A percentile compares a stretch with the other conserved stretches of the same genome.
Conservation (phyloP, 2,113 vertebrate species). For the Dasyurus viverrinus region DNA sequence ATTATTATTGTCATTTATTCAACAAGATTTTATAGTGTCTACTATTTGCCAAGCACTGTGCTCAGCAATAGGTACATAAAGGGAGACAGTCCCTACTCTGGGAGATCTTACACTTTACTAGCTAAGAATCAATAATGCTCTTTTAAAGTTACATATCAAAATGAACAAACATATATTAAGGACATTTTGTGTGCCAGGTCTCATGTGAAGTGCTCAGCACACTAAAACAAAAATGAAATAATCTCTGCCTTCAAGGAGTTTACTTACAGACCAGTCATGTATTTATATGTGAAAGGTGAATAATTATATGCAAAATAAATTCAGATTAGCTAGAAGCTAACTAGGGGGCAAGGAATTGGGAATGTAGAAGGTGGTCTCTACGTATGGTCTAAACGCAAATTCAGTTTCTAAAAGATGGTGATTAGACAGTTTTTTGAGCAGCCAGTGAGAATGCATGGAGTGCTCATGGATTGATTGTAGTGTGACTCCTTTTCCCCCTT, state of each 20-base stretch:
- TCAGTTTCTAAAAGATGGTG: not conserved
- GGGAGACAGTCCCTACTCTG: not conserved
- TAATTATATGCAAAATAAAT: not conserved
- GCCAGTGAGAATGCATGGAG: not conserved
- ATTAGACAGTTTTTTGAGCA: not conserved
- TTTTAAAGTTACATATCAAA: not conserved
- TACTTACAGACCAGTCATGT: not conserved
- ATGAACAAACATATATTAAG: not conserved
- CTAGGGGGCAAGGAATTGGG: not conserved
- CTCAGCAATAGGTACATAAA: not conserved
- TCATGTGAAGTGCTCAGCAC: not conserved
- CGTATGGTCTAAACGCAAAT: not conserved
- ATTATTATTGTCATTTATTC: not conserved
- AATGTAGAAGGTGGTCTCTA: not conserved
- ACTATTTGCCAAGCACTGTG: not conserved
- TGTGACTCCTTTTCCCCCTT: not conserved
- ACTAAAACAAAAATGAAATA: not conserved
- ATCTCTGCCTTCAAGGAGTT: not conserved
- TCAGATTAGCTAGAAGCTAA: not conserved
- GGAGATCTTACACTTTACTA: not conserved
- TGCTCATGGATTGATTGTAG: not conserved
- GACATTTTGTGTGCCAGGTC: not conserved
- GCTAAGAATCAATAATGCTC: not conserved
- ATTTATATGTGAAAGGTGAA: not conserved
- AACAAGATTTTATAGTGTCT: not conserved